Evolutionary conservation across 2,888 invertebrate species (phyloP).

Genomic region (Pandemis corylana): DNA sequence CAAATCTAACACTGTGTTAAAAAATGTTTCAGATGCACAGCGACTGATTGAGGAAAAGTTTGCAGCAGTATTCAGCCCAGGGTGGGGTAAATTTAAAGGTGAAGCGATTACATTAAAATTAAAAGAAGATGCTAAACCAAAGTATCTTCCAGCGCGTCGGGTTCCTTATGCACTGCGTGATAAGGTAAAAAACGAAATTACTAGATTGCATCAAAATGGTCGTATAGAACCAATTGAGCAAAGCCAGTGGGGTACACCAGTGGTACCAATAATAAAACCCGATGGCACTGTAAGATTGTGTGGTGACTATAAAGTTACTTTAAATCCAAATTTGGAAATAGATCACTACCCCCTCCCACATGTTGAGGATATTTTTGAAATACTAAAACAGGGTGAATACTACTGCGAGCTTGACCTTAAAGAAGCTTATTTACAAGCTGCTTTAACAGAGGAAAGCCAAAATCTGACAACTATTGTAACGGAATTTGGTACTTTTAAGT

Average conservation of each 20-base stretch:
- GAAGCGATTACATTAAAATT: not conserved
- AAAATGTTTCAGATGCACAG: slow-evolving; percentile 27
- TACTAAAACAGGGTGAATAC: slow-evolving; percentile 35
- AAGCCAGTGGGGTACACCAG: slow-evolving; percentile 33
- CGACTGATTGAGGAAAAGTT: slow-evolving; percentile 23
- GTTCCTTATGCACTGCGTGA: slow-evolving; percentile 27
- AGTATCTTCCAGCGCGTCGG: not conserved
- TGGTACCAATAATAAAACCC: slow-evolving; percentile 35
- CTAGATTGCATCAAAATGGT: not conserved
- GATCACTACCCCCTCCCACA: slow-evolving; percentile 34
- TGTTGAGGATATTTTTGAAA: slow-evolving; percentile 34
- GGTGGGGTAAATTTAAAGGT: slow-evolving; percentile 23
- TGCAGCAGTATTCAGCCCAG: slow-evolving; percentile 19
- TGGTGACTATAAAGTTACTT: slow-evolving; percentile 39
- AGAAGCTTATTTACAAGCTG: slow-evolving; percentile 44
- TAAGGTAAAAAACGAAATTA: slow-evolving; percentile 19
- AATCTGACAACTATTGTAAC: slow-evolving; percentile 41
- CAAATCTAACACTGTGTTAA: slow-evolving; percentile 1
- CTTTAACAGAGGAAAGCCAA: slow-evolving; percentile 29
- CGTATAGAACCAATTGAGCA: slow-evolving; percentile 2
- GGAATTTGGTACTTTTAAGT: slow-evolving; percentile 40
- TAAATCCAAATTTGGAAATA: slow-evolving; percentile 32
- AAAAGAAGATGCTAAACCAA: not conserved
- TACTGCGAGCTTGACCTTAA: slow-evolving; percentile 45
- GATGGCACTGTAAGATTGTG: slow-evolving; percentile 35